Base-by-base conservation (phyloP, 2,113 vertebrate genomes). In the Trinectes maculatus region DNA sequence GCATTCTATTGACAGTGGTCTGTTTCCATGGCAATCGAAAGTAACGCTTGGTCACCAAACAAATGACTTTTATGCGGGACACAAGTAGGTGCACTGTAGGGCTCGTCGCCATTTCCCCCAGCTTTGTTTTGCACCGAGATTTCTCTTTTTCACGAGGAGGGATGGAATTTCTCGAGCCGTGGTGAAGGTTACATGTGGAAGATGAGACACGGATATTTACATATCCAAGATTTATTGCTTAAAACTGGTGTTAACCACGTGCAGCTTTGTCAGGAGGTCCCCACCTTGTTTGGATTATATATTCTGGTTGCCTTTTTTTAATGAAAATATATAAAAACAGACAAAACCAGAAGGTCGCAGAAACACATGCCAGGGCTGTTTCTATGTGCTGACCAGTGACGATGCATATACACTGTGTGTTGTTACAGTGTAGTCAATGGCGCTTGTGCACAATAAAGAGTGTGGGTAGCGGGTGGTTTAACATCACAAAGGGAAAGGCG, bases 11-110 rank as follows among this genome's bases (percentile, higher is more conserved):
- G 79, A 89, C 89, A 77, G 74, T 33, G 74, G 69, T 79, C 75
- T 79, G 89, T 89, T 89, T 85, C 89, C 85, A 87, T 90, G 85
- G 87, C 66, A 67, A 91, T 86, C 37, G 2, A 66, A 66, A 25
- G 74, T 73, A 82, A 88, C 55, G 56, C 82, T 86, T 76, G 85
- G 74, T 90, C 86, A 86, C 84, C 89, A 88, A 89, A 89, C 84
- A 86, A 86, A 84, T 74, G 69, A 82, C 67, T 81, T 79, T 67
- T 63, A 51, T 72, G 48, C 59, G 48, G 44, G 52, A 83, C 71
- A 88, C 59, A 72, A 81, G 66, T 58, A 73, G 65, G 67, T 60
- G 53, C 52, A 49, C 79, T 56, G 67, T 61, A 39, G 48, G 53
- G 62, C 47, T 57, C 8, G 55, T 42, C 60, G 70, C 60, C 46